These are phyloP conservation scores for Lasioglossum malachurum DNA, from an alignment of 2,888 invertebrate species.

Conservation along the genomic window DNA sequence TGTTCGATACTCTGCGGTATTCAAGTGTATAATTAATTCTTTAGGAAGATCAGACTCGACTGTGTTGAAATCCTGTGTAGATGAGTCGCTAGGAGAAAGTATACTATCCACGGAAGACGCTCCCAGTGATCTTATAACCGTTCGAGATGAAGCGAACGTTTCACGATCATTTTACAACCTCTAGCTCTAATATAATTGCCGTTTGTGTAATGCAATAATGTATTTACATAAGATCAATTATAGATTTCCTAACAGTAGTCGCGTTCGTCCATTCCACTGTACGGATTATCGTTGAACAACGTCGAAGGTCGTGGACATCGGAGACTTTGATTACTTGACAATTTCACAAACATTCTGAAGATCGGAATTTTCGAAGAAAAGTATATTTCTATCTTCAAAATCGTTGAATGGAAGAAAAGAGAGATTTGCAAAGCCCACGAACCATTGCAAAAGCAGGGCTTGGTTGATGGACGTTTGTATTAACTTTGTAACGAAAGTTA, in stretches of 20 bases:
- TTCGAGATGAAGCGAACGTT: constrained; percentile 13
- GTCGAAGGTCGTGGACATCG: neutral
- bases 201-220: constrained; percentile 6
- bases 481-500: neutral
- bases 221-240: neutral
- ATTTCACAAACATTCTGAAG: neutral
- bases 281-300: neutral
- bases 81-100: constrained; percentile 62
- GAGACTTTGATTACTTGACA: neutral
- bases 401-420: neutral
- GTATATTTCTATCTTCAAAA: neutral
- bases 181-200: neutral
- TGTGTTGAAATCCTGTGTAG: constrained; percentile 49
- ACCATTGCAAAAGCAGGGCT: neutral
- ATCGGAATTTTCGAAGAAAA: neutral
- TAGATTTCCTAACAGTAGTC: neutral
- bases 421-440: neutral
- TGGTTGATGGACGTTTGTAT: neutral
- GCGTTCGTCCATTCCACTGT: neutral
- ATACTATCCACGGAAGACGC: constrained; percentile 51
- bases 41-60: constrained; percentile 31
- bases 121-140: constrained; percentile 58
- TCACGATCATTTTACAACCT: constrained; percentile 7
- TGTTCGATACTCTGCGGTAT: neutral
- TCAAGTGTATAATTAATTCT: neutral